These are phyloP conservation scores for Rhagium mordax DNA, from an alignment of 2,888 invertebrate species.

Conservation along the genomic window DNA sequence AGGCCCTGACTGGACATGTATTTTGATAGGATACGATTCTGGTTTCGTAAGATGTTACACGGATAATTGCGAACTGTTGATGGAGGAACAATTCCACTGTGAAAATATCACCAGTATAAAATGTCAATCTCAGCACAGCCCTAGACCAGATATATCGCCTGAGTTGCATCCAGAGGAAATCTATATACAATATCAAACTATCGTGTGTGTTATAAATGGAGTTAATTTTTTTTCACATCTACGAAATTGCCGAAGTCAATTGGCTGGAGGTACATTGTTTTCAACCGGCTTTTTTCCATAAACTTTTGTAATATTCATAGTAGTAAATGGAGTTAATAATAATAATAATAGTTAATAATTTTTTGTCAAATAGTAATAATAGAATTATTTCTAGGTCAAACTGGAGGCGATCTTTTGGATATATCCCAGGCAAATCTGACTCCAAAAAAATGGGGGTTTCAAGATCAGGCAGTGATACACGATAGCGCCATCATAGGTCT, in stretches of 20 bases:
- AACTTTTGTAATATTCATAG: no score
- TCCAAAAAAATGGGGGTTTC: slow-evolving; percentile 91
- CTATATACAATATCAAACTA: slow-evolving; percentile 81
- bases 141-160: slow-evolving; percentile 67
- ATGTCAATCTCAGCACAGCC: slow-evolving; percentile 79
- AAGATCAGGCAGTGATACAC: slow-evolving; percentile 80
- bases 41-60: slow-evolving; percentile 92
- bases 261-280: slow-evolving; percentile 90
- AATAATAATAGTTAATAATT: no score
- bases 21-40: slow-evolving; percentile 86
- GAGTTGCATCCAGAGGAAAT: slow-evolving; percentile 77
- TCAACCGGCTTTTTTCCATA: no score
- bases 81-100: slow-evolving; percentile 89
- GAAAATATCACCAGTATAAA: slow-evolving; percentile 85
- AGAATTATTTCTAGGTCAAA: slow-evolving; percentile 74
- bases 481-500: slow-evolving; percentile 86
- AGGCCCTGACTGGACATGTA: slow-evolving; percentile 94
- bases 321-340: no score
- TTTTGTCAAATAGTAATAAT: no score
- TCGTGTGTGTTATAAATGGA: slow-evolving; percentile 83
- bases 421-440: slow-evolving; percentile 77
- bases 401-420: slow-evolving; percentile 76
- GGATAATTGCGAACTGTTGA: slow-evolving; percentile 86
- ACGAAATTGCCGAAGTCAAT: slow-evolving; percentile 83
- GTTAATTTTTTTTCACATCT: slow-evolving; percentile 86